Evolutionary conservation across 2,888 invertebrate genomes (phyloP), one percentile per base, ranked within the genome.

Genomic region (Xiphydria camelus): DNA sequence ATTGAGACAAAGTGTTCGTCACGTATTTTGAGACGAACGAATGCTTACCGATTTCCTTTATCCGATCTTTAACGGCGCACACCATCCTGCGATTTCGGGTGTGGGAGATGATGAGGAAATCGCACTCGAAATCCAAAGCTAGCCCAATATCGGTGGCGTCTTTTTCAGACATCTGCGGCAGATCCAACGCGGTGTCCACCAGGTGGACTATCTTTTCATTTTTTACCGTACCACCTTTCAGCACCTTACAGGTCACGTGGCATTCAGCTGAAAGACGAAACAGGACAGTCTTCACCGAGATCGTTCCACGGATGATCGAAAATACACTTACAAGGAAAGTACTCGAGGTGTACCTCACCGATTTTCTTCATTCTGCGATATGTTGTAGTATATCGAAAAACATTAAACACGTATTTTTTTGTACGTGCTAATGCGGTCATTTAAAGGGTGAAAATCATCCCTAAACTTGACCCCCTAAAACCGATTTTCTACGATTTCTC

Each of bases 201-300:
- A 81, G 76, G 19, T 79, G 76, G 1, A 83, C 81, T 6, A 78
- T 73, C 72, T 80, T 81, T 59, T 79, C 78, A 23, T 79, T 66
- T 5, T 78, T 73, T 29, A 85, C 70, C 3, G 68, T 75, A 2
- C 84, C 85, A 2, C 82, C 82, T 52, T 72, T 70, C 29, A 75
- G 73, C 12, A 85, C 76, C 19, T 70, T 73, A 59, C 85, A 85
- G 52, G 78, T 77, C 6, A 82, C 55, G 0, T 77, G 78, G 55
- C 79, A 77, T 37, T 77, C 77, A 6, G 78, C 80, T 39, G 44
- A 9, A 20, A 38, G 15, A 17, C 3, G 18, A 20, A 36, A 23
- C 4, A 5, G 14, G n/a, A n/a, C n/a, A n/a, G n/a, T n/a, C n/a
- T n/a, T n/a, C n/a, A n/a, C n/a, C n/a, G n/a, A n/a, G n/a, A n/a